A percentile compares a stretch with the other conserved stretches of the same genome.
Evolutionary conservation across 2,888 invertebrate species (phyloP).

Genomic region (Tenthredo notha): DNA sequence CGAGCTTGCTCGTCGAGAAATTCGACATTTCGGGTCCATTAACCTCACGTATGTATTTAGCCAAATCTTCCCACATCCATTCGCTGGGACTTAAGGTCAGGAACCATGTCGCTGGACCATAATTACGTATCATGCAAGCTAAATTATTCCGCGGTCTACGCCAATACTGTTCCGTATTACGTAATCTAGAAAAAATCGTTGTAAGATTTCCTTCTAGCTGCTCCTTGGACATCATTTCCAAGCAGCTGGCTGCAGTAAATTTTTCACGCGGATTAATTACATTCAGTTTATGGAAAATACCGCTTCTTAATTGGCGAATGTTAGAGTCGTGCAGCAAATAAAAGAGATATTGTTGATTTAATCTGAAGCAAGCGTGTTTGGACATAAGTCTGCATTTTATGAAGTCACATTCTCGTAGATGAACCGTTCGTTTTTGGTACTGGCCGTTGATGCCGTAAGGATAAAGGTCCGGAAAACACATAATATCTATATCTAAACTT

Average conservation of each 20-base stretch:
- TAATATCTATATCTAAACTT: too few species aligned
- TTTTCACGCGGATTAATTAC: constrained; percentile 57
- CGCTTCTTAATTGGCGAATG: constrained; percentile 61
- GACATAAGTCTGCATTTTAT: too few species aligned
- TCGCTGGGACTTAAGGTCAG: constrained; percentile 64
- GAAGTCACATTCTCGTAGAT: too few species aligned
- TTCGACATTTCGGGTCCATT: constrained; percentile 63
- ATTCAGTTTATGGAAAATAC: constrained; percentile 61
- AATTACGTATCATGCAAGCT: constrained; percentile 61
- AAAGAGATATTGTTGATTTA: too few species aligned
- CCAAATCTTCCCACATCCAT: constrained; percentile 67
- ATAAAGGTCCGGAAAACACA: too few species aligned
- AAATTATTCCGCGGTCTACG: constrained; percentile 59
- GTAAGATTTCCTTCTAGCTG: constrained; percentile 58
- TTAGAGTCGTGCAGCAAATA: too few species aligned
- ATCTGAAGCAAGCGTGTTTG: too few species aligned
- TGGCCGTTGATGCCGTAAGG: too few species aligned
- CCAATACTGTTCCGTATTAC: constrained; percentile 63
- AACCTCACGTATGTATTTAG: constrained; percentile 64
- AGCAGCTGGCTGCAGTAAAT: constrained; percentile 55
- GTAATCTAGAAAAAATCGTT: constrained; percentile 61
- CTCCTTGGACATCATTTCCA: constrained; percentile 55
- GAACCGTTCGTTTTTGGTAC: too few species aligned
- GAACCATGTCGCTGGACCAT: constrained; percentile 66
- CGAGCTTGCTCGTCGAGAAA: constrained; percentile 64